Percentiles rank a stretch among this genome's conserved stretches.
These are phyloP conservation scores for Panagrolaimus sp. DNA, from an alignment of 1,140 invertebrate species.

Conservation along the genomic window DNA sequence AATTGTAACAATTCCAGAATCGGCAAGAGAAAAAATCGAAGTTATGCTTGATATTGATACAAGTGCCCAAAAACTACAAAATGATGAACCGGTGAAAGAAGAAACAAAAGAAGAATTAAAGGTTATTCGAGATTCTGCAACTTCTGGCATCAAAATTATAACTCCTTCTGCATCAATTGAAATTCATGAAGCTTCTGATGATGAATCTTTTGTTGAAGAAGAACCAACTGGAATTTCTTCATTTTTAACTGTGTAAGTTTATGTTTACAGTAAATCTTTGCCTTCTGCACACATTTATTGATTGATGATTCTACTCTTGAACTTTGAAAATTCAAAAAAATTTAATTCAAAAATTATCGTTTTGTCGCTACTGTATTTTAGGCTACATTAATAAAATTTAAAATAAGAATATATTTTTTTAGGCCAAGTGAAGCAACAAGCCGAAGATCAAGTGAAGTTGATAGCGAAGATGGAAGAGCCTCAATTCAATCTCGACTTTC, in stretches of 20 bases:
- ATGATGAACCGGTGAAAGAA: too few species aligned
- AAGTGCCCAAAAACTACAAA: not conserved
- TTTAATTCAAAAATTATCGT: not conserved
- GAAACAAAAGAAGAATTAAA: not conserved
- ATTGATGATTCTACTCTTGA: too few species aligned
- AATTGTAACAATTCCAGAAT: not conserved
- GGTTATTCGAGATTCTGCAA: too few species aligned
- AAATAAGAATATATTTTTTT: not conserved
- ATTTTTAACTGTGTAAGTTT: constrained; percentile 14
- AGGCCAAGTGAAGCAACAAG: too few species aligned
- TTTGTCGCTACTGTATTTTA: not conserved
- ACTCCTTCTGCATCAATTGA: not conserved
- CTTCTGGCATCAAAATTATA: too few species aligned
- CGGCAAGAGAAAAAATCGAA: not conserved
- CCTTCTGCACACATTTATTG: too few species aligned
- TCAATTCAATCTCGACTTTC: constrained; percentile 35
- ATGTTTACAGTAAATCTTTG: too few species aligned
- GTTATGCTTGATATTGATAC: not conserved
- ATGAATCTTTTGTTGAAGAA: not conserved
- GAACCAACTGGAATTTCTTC: not conserved
- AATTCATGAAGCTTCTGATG: constrained; percentile 1
- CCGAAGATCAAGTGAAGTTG: too few species aligned
- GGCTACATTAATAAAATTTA: not conserved
- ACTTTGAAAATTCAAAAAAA: not conserved
- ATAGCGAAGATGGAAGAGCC: not conserved